phyloP scores from a whole-genome alignment of 2,888 invertebrate species.

The Oscheius sp. region DNA sequence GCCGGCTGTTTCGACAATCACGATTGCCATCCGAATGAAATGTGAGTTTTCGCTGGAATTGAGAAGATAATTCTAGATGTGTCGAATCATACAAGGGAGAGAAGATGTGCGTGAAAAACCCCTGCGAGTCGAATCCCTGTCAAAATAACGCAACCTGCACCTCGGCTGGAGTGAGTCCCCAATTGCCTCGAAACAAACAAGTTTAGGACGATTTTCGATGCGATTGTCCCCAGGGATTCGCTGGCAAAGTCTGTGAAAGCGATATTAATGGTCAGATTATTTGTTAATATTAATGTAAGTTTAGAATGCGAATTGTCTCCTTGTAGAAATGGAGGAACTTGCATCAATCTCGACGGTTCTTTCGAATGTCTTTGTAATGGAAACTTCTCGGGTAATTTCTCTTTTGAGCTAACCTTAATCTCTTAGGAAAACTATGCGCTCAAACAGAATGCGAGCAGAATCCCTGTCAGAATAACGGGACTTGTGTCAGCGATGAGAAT shows the following conservation, averaged over 20 bases:
- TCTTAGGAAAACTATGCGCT: slow-evolving; percentile 37
- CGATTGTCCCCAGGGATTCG: slow-evolving; percentile 86
- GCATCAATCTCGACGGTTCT: slow-evolving; percentile 91
- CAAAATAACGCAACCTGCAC: slow-evolving; percentile 61
- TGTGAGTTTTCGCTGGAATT: slow-evolving; percentile 32
- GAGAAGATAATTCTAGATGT: slow-evolving; percentile 31
- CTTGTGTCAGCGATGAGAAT: slow-evolving; percentile 83
- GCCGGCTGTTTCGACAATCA: slow-evolving; percentile 35
- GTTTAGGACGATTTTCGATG: slow-evolving; percentile 80
- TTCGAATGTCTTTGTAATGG: slow-evolving; percentile 55
- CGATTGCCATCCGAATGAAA: slow-evolving; percentile 35
- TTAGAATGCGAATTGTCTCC: slow-evolving; percentile 82
- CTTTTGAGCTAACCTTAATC: too few relatives aligned
- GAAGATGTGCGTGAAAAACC: slow-evolving; percentile 34
- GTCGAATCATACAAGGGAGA: slow-evolving; percentile 30
- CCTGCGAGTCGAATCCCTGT: slow-evolving; percentile 53
- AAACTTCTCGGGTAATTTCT: slow-evolving; percentile 67
- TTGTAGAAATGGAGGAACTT: slow-evolving; percentile 95
- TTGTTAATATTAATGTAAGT: too few relatives aligned
- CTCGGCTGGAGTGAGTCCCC: slow-evolving; percentile 43
- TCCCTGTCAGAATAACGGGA: slow-evolving; percentile 76
- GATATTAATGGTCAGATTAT: too few relatives aligned
- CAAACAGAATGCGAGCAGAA: slow-evolving; percentile 42
- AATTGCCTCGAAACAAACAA: background rate
- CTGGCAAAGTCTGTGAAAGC: slow-evolving; percentile 80